Conservation (phyloP, 1,140 invertebrate genomes). For the Pogonomyrmex barbatus region DNA sequence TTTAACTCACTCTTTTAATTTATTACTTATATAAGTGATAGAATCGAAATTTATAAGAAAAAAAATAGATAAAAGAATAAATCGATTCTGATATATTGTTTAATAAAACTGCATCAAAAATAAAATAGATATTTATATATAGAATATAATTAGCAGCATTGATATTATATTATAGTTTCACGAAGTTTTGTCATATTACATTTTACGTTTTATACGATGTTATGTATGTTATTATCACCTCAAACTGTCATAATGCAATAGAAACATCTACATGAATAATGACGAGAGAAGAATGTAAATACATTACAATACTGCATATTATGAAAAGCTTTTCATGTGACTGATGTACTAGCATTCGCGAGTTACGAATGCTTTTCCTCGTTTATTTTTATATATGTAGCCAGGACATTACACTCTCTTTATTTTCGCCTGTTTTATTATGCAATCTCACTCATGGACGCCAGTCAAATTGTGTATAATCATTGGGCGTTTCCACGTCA, state of each 20-base stretch:
- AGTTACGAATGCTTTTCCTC: conserved; percentile 1
- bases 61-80: background rate
- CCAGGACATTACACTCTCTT: background rate
- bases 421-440: background rate
- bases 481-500: background rate
- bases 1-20: background rate
- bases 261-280: conserved; percentile 31
- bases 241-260: background rate
- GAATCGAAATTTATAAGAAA: background rate
- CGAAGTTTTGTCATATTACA: background rate
- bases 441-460: background rate
- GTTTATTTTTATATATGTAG: conserved; percentile 21
- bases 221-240: background rate
- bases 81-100: background rate
- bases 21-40: background rate
- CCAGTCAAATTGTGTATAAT: conserved; percentile 21
- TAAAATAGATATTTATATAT: conserved; percentile 1
- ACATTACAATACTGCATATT: background rate
- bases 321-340: conserved; percentile 13
- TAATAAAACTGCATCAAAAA: background rate
- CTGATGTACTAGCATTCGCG: background rate
- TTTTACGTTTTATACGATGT: background rate
- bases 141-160: background rate
- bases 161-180: conserved; percentile 6
- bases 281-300: conserved; percentile 15